These are phyloP conservation scores for Mimas tiliae DNA, from an alignment of 2,888 invertebrate species.

Conservation along the genomic window DNA sequence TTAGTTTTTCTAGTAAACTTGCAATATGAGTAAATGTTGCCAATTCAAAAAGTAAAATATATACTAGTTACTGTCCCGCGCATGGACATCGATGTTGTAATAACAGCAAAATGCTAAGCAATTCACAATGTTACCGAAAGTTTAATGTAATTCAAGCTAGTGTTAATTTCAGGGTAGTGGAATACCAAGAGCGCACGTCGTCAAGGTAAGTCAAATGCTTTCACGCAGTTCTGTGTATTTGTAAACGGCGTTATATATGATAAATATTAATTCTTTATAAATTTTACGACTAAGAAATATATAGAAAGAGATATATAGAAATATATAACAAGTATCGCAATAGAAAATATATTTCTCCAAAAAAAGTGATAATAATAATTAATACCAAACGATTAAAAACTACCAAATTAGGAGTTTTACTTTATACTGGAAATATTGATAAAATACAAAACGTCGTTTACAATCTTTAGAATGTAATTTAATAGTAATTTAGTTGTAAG, in stretches of 20 bases:
- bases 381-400: background rate
- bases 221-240: slow-evolving; percentile 42
- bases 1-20: background rate
- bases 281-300: no score
- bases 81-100: slow-evolving; percentile 79
- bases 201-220: slow-evolving; percentile 77
- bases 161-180: slow-evolving; percentile 82
- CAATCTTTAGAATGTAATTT: slow-evolving; percentile 12
- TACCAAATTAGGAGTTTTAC: slow-evolving; percentile 7
- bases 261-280: background rate
- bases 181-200: slow-evolving; percentile 69
- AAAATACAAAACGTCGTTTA: slow-evolving; percentile 5
- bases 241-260: slow-evolving; percentile 1
- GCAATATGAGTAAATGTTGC: slow-evolving; percentile 16
- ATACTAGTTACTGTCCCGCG: slow-evolving; percentile 74
- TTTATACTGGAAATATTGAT: background rate
- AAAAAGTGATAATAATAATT: background rate
- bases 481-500: background rate
- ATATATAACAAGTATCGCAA: background rate
- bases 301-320: no score
- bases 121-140: slow-evolving; percentile 43
- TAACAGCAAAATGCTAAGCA: slow-evolving; percentile 66
- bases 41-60: slow-evolving; percentile 51
- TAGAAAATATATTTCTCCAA: no score
- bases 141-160: slow-evolving; percentile 54